phyloP scores from a whole-genome alignment of 2,113 vertebrate species.

The Chamaea fasciata region DNA sequence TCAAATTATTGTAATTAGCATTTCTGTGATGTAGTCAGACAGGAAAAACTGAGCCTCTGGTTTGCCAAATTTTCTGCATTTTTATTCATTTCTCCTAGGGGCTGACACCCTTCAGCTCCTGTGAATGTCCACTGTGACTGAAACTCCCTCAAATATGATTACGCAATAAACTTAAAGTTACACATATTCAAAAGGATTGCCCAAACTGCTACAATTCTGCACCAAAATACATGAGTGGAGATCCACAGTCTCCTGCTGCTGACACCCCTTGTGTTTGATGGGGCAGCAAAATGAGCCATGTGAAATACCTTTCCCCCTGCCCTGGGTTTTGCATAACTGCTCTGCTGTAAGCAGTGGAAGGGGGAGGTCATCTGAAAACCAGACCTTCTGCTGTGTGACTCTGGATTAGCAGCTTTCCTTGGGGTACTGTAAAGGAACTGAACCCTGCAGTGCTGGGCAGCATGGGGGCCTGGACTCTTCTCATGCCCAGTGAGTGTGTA shows the following conservation, averaged over 20 bases:
- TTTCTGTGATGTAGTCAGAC: not conserved
- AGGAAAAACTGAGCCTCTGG: not conserved
- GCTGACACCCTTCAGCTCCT: not conserved
- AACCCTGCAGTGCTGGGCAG: not conserved
- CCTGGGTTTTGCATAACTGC: not conserved
- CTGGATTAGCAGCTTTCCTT: not conserved
- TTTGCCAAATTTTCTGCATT: not conserved
- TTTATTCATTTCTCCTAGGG: not conserved
- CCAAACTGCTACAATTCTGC: not conserved
- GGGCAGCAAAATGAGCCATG: not conserved
- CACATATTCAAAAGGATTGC: not conserved
- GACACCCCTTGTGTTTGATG: not conserved
- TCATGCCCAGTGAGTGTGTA: not conserved
- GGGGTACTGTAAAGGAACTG: not conserved
- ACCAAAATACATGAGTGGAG: not conserved
- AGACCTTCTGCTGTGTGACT: not conserved
- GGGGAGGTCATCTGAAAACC: not conserved
- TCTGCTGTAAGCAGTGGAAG: not conserved
- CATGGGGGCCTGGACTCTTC: rapidly evolving
- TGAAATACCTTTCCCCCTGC: not conserved
- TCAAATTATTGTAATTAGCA: not conserved
- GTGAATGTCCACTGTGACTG: not conserved
- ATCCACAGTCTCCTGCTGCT: not conserved
- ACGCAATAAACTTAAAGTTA: not conserved
- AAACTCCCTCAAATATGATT: not conserved